A percentile compares a stretch with the other conserved stretches of the same genome.
These are phyloP conservation scores for Dinoponera quadriceps DNA, from an alignment of 1,140 invertebrate genomes.

Conservation along the genomic window DNA sequence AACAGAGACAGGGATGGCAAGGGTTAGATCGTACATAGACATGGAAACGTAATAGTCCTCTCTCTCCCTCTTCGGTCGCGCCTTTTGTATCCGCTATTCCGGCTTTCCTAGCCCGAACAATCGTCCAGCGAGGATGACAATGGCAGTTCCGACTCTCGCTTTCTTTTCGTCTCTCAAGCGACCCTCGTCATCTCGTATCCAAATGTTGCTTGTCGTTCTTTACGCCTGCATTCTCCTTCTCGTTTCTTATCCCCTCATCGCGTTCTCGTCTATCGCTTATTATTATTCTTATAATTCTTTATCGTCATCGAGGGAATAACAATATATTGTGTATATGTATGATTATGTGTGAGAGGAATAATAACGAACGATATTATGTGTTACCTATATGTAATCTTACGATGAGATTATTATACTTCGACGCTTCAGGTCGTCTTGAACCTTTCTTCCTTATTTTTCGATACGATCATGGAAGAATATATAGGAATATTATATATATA, in stretches of 20 bases:
- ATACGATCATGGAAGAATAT: slow-evolving; percentile 63
- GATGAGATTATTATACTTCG: slow-evolving; percentile 10
- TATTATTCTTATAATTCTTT: slow-evolving; percentile 12
- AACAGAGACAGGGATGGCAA: slow-evolving; percentile 26
- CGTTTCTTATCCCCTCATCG: not conserved
- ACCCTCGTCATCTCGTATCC: slow-evolving; percentile 15
- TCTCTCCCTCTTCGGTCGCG: slow-evolving; percentile 72
- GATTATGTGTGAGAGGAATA: no score
- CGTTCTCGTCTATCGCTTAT: slow-evolving; percentile 8
- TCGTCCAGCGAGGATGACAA: slow-evolving; percentile 61
- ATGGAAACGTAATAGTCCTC: slow-evolving; percentile 73
- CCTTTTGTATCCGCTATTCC: slow-evolving; percentile 66
- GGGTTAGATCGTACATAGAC: slow-evolving; percentile 18
- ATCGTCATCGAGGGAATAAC: slow-evolving; percentile 17
- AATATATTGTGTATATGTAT: no score
- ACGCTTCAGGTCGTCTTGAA: not conserved
- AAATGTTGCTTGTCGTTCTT: slow-evolving; percentile 46
- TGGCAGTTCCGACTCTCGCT: slow-evolving; percentile 30
- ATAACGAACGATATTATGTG: slow-evolving; percentile 1
- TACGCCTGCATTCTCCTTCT: not conserved
- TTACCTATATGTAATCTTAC: slow-evolving; percentile 13
- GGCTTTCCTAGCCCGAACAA: slow-evolving; percentile 68
- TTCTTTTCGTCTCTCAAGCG: slow-evolving; percentile 45
- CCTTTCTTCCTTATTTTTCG: slow-evolving; percentile 20
- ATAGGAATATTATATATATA: slow-evolving; percentile 65